Evolutionary conservation across 2,113 vertebrate species (phyloP).

Genomic region (Chelonoidis abingdonii): DNA sequence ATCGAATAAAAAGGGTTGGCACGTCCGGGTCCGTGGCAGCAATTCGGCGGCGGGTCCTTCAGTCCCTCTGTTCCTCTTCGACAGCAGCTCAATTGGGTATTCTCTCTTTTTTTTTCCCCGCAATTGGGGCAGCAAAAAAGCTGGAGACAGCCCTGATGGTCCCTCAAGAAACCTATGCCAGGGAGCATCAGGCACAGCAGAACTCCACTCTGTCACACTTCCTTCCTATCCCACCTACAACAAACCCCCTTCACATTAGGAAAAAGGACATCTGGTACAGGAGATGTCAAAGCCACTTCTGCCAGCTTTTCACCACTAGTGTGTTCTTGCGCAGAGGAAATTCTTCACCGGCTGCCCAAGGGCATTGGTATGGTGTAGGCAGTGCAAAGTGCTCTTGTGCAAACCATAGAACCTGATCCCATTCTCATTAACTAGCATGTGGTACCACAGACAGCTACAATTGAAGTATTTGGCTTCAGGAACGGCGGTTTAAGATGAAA

Average conservation of each 20-base stretch:
- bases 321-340: not conserved
- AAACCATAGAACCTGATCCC: fast-evolving
- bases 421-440: not conserved
- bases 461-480: not conserved
- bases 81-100: too few species aligned
- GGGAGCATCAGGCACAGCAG: fast-evolving
- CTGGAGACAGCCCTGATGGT: not conserved
- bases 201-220: not conserved
- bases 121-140: too few species aligned
- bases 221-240: not conserved
- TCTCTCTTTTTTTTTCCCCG: too few species aligned
- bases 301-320: not conserved
- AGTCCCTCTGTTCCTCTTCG: too few species aligned
- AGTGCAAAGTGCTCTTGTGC: not conserved
- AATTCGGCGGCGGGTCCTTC: too few species aligned
- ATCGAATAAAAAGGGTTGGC: too few species aligned
- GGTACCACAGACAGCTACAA: not conserved
- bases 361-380: not conserved
- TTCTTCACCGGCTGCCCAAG: not conserved
- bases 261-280: not conserved
- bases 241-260: not conserved
- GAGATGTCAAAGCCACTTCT: not conserved
- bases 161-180: not conserved
- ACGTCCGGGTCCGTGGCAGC: too few species aligned
- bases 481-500: fast-evolving